Evolutionary conservation across 2,888 invertebrate species (phyloP).

Genomic region (Nephrotoma appendiculata): DNA sequence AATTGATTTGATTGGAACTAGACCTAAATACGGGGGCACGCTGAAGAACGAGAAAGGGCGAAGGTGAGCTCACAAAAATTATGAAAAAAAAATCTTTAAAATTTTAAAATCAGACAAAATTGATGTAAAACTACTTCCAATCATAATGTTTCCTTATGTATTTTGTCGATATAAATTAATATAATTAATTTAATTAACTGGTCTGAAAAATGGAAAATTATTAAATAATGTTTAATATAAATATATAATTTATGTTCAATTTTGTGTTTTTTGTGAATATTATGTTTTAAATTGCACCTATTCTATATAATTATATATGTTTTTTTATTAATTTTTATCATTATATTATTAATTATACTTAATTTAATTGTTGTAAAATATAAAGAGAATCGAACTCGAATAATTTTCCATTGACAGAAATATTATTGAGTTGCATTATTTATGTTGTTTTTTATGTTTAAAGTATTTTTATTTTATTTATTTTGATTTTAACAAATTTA

Average conservation of each 20-base stretch:
- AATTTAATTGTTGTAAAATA: background rate
- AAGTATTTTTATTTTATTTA: background rate
- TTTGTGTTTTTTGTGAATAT: background rate
- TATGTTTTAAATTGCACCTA: background rate
- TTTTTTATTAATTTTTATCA: background rate
- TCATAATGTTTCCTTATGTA: background rate
- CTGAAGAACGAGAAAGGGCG: slow-evolving; percentile 99
- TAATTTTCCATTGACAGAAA: slow-evolving; percentile 4
- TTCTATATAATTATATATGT: background rate
- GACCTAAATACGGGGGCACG: slow-evolving; percentile 99
- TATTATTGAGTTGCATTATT: slow-evolving; percentile 3
- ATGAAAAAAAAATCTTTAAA: slow-evolving; percentile 15
- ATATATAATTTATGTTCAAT: background rate
- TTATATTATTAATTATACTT: background rate
- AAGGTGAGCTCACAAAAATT: slow-evolving; percentile 64
- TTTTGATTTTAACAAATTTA: background rate
- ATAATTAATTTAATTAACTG: background rate
- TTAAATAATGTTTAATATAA: background rate
- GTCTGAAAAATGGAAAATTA: slow-evolving; percentile 2
- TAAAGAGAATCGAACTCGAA: background rate
- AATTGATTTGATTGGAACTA: slow-evolving; percentile 99
- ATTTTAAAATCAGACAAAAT: background rate
- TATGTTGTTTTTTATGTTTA: background rate
- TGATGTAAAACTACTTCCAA: background rate
- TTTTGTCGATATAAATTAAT: background rate